phyloP scores from a whole-genome alignment of 2,113 vertebrate species.

The Embiotoca jacksoni region DNA sequence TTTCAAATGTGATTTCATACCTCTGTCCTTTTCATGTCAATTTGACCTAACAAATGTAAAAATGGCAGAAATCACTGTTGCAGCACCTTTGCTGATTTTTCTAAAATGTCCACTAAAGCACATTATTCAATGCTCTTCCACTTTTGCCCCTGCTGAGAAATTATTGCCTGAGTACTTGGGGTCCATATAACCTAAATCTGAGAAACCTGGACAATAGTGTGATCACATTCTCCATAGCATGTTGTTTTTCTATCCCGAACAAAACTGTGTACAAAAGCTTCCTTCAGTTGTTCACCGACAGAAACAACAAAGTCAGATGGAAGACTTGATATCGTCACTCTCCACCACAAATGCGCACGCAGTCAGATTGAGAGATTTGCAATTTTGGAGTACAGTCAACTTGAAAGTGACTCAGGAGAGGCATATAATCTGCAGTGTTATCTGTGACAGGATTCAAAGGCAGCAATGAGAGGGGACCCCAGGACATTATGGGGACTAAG shows the following conservation, averaged over 20 bases:
- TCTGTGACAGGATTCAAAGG: slow-evolving; percentile 74
- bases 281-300: slow-evolving; percentile 11
- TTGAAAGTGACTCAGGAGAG: slow-evolving; percentile 68
- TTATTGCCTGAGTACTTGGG: background rate
- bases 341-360: slow-evolving; percentile 20
- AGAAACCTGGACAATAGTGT: background rate
- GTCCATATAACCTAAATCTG: slow-evolving; percentile 19
- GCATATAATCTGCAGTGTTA: slow-evolving; percentile 65
- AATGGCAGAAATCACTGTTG: background rate
- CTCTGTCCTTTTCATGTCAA: slow-evolving; percentile 1
- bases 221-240: background rate
- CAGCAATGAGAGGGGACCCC: slow-evolving; percentile 50
- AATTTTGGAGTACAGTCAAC: slow-evolving; percentile 61
- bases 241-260: background rate
- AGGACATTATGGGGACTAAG: slow-evolving; percentile 66
- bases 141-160: background rate
- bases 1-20: background rate
- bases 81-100: background rate
- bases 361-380: slow-evolving; percentile 63
- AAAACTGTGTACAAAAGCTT: background rate
- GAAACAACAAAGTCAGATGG: slow-evolving; percentile 44
- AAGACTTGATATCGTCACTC: slow-evolving; percentile 23
- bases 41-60: slow-evolving; percentile 12
- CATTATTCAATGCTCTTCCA: background rate
- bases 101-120: background rate